Base-by-base conservation (phyloP, 1,140 invertebrate species). In the Musca domestica region DNA sequence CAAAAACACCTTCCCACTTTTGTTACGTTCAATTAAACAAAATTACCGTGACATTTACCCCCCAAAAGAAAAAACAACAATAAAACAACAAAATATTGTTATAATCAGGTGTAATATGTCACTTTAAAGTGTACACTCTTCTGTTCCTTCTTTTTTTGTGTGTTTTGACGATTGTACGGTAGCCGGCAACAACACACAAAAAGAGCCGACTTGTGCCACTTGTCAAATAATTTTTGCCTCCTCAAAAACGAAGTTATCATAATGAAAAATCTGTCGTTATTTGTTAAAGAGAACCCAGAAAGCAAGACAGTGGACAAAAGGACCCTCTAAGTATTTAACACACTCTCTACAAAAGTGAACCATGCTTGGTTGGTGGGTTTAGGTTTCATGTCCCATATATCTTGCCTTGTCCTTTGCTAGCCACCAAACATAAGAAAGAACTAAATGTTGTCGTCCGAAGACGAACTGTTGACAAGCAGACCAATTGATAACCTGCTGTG, bases 51-150 rank as follows among this genome's bases (percentile, higher is more conserved):
- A 41, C 34, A 12, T 30, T 30, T 30, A n/a, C n/a, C n/a, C 27
- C 27, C 27, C 9, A 30, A 30, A 30, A 3, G 9, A 30, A 30
- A 30, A n/a, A 30, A 63, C 48, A 49, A 49, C 48, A 34, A 46
- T 12, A 63, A 63, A 3, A 30, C 15, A 63, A 30, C n/a, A 41
- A 22, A 22, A 64, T 27, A 23, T 34, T 61, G 34, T 41, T 23
- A 61, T 61, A 61, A 61, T 61, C 56, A 61, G 56, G 56, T 61
- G 56, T 61, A 61, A 61, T 61, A 61, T 61, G 56, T 61, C 56
- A 61, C n/a, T 19, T 22, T 22, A 51, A 51, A 51, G 14, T 30
- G 15, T 27, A 30, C 23, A 27, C 54, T 56, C 23, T 51, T 51
- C 5, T 49, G 5, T 49, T 19, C 5, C 15, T 10, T 49, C 1